These are phyloP conservation scores for Zophobas morio DNA, from an alignment of 1,140 invertebrate species.

Conservation along the genomic window DNA sequence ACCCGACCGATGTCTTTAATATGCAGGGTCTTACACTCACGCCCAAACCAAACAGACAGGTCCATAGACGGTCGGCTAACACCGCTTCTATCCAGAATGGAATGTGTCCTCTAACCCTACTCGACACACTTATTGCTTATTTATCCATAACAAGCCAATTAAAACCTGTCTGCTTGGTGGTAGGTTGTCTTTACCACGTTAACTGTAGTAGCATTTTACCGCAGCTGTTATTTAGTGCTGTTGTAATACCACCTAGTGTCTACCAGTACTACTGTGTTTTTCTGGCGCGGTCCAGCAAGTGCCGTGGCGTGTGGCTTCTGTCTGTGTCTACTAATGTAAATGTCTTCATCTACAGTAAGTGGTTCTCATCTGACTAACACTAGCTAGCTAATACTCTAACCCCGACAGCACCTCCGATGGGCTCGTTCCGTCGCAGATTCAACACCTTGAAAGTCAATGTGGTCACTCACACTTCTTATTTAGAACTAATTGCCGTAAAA, in stretches of 20 bases:
- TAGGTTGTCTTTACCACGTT: conserved; percentile 21
- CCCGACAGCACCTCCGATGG: neutral
- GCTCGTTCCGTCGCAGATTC: neutral
- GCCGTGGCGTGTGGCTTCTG: conserved; percentile 63
- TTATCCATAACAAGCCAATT: neutral
- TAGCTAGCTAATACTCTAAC: conserved; percentile 41
- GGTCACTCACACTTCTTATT: too few species aligned
- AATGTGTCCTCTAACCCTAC: conserved; percentile 22
- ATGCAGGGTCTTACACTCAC: conserved; percentile 55
- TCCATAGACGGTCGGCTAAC: conserved; percentile 19
- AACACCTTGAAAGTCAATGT: neutral
- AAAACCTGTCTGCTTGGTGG: conserved; percentile 29
- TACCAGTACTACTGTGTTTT: conserved; percentile 57
- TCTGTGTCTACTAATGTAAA: conserved; percentile 66
- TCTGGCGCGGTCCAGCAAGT: conserved; percentile 56
- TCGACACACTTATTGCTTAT: conserved; percentile 10
- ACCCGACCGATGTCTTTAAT: conserved; percentile 61
- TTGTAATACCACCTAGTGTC: conserved; percentile 61
- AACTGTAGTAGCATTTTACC: conserved; percentile 48
- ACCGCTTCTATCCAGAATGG: conserved; percentile 16
- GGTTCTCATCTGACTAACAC: conserved; percentile 62
- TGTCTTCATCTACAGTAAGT: conserved; percentile 66
- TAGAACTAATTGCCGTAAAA: too few species aligned
- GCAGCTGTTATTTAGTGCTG: conserved; percentile 58
- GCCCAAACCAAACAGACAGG: conserved; percentile 40